Conservation (phyloP, 1,140 invertebrate species). For the Papilio glaucus region DNA sequence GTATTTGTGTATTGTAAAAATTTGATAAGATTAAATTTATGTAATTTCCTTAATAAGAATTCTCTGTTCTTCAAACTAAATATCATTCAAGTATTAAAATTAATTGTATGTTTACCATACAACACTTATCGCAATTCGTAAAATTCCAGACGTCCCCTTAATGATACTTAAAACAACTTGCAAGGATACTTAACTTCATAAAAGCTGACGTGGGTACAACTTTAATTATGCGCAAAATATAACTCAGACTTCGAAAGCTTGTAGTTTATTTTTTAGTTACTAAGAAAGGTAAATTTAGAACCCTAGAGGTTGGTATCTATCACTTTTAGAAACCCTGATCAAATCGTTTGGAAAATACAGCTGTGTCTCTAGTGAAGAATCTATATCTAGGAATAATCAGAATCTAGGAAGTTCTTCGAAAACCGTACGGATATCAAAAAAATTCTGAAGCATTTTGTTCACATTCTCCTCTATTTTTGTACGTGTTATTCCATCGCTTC, state of each 20-base stretch:
- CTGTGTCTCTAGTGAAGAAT: too few relatives aligned
- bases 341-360: too few relatives aligned
- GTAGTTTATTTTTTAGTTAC: too few relatives aligned
- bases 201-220: neutral
- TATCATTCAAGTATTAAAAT: neutral
- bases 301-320: too few relatives aligned
- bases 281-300: too few relatives aligned
- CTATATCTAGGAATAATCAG: too few relatives aligned
- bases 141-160: constrained; percentile 1
- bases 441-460: too few relatives aligned
- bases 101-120: neutral
- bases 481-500: too few relatives aligned
- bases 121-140: neutral
- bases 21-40: neutral
- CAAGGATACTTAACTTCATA: constrained; percentile 6
- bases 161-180: neutral
- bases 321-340: too few relatives aligned
- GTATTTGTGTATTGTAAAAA: neutral
- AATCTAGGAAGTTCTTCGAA: too few relatives aligned
- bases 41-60: neutral
- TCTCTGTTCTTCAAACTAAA: neutral
- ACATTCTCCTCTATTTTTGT: too few relatives aligned
- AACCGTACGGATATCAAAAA: too few relatives aligned
- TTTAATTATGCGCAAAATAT: neutral
- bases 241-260: neutral